Evolutionary conservation across 2,797 vertebrate species (phyloP), one percentile per base, ranked within the genome.

Genomic region (Xiphorhynchus erythropygius): DNA sequence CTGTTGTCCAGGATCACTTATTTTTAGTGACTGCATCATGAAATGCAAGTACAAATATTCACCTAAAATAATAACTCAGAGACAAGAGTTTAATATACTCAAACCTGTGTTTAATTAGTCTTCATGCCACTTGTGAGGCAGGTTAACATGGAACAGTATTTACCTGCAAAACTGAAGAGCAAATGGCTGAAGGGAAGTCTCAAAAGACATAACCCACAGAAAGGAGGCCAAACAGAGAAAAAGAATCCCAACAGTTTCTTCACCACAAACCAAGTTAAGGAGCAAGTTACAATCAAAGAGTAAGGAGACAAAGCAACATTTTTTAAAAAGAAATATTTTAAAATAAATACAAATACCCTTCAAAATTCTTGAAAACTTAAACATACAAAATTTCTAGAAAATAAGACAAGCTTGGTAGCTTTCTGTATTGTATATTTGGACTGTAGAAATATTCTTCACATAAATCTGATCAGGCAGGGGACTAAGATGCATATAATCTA

Each of bases 1-100:
- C 76, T 95, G 91, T 95, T 96, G 94, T 84, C 92, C 73, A 56
- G 84, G 88, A 96, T 93, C 94, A 94, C 56, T 95, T 93, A 89
- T 93, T 94, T 96, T 95, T 92, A 93, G 87, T 79, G 85, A 37
- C 50, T 94, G 53, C 84, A 93, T 83, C 49, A 83, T n/a, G 5
- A 64, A 76, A 89, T 56, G 55, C 42, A 89, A 89, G 76, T 18
- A 89, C 42, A 90, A 89, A 76, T 50, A 76, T n/a, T 89, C 62
- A 86, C 65, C 71, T 81, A 92, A 90, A 87, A 63, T 44, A 83
- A 17, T 57, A 86, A 50, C 17, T 64, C 2, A 0, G 39, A 67
- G 57, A 63, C 35, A 56, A 77, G 33, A 82, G 28, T 47, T 81
- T 42, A 84, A 56, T 65, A 24, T 28, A 47, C 15, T 73, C 46